Evolutionary conservation across 2,113 vertebrate species (phyloP).

Genomic region (Falcunculus frontatus): DNA sequence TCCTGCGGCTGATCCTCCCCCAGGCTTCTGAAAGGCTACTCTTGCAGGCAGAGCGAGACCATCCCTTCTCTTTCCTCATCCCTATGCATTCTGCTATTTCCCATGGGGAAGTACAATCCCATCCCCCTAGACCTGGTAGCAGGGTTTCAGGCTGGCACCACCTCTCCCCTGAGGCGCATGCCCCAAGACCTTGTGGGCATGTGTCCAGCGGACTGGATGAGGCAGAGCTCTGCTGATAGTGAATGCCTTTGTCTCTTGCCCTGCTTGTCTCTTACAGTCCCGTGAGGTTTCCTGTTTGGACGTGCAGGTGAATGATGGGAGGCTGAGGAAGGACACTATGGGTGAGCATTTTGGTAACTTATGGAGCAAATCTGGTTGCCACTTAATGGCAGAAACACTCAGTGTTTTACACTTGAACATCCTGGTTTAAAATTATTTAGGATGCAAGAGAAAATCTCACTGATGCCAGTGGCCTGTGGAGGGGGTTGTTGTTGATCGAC

Average conservation of each 20-base stretch:
- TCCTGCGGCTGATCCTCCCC: rapidly evolving
- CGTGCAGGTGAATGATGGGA: conserved; percentile 41
- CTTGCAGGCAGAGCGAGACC: rapidly evolving
- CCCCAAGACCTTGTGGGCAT: rapidly evolving
- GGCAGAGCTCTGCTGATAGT: background rate
- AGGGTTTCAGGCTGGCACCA: background rate
- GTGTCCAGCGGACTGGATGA: rapidly evolving
- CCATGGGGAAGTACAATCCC: background rate
- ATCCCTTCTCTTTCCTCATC: background rate
- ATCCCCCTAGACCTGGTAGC: background rate
- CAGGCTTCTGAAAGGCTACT: rapidly evolving
- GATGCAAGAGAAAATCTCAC: background rate
- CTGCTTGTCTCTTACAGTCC: conserved; percentile 47
- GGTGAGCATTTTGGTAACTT: background rate
- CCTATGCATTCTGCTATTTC: background rate
- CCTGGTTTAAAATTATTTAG: background rate
- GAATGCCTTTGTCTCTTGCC: background rate
- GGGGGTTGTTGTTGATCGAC: background rate
- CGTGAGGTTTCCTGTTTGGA: conserved; percentile 74
- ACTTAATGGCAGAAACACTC: background rate
- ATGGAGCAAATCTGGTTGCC: rapidly evolving
- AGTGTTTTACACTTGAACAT: background rate
- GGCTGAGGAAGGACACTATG: background rate
- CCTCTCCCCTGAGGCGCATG: rapidly evolving
- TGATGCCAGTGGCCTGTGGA: background rate